phyloP scores from a whole-genome alignment of 2,113 vertebrate genomes.

The Talpa occidentalis region DNA sequence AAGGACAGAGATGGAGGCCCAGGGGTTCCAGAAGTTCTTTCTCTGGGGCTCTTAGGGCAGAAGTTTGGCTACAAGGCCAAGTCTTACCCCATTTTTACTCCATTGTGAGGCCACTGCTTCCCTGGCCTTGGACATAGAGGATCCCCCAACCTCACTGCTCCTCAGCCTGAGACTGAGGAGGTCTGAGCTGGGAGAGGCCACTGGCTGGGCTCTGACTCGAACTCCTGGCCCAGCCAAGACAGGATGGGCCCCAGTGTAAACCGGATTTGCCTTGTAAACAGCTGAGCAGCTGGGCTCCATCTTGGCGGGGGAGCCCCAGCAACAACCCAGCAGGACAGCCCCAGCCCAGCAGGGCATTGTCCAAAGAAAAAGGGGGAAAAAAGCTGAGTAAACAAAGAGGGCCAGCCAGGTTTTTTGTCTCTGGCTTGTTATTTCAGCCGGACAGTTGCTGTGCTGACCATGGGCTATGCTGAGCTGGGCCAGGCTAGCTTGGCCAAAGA shows the following conservation, averaged over 20 bases:
- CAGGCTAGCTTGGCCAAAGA: not conserved
- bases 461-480: slow-evolving; percentile 56
- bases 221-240: slow-evolving; percentile 44
- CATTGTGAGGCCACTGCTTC: not conserved
- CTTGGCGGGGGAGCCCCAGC: slow-evolving; percentile 82
- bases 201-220: not conserved
- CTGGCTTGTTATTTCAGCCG: slow-evolving; percentile 86
- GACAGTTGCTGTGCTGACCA: slow-evolving; percentile 81
- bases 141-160: not conserved
- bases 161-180: not conserved
- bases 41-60: not conserved
- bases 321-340: slow-evolving; percentile 80
- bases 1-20: slow-evolving; percentile 38
- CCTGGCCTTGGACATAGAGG: not conserved
- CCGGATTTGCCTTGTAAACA: slow-evolving; percentile 89
- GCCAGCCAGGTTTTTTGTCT: slow-evolving; percentile 76
- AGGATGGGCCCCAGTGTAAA: slow-evolving; percentile 84
- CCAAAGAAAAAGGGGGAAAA: slow-evolving; percentile 79
- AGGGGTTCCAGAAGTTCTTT: slow-evolving; percentile 6
- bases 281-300: slow-evolving; percentile 87
- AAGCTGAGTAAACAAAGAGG: slow-evolving; percentile 88
- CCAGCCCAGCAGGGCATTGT: slow-evolving; percentile 85
- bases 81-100: not conserved
- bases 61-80: not conserved
- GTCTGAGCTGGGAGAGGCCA: not conserved